phyloP scores from a whole-genome alignment of 2,113 vertebrate species.

The Platysternon megacephalum region DNA sequence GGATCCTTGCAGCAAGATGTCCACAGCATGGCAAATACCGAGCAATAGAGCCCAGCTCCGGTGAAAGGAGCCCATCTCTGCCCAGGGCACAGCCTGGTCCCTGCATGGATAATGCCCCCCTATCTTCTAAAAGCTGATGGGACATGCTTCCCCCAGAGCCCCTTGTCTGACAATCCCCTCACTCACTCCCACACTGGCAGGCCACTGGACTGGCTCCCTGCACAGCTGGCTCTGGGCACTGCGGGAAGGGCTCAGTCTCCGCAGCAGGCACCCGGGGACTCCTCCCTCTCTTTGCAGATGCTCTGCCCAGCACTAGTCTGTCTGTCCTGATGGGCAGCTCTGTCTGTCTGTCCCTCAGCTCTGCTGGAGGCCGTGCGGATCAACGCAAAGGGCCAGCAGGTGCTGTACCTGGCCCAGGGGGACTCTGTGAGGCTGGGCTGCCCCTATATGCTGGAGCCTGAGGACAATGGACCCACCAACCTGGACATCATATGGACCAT shows the following conservation, averaged over 20 bases:
- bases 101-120: background rate
- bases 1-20: background rate
- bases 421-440: conserved; percentile 84
- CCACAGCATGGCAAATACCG: background rate
- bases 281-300: no score
- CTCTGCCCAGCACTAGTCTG: background rate
- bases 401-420: conserved; percentile 82
- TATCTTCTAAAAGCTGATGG: background rate
- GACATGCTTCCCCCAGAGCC: background rate
- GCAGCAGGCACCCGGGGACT: accelerated
- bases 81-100: background rate
- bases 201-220: background rate
- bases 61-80: background rate
- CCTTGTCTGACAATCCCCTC: background rate
- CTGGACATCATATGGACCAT: conserved; percentile 90
- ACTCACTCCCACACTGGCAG: background rate
- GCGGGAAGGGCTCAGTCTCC: background rate
- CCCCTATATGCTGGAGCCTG: conserved; percentile 78
- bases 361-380: conserved; percentile 75
- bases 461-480: conserved; percentile 83
- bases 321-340: accelerated
- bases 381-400: conserved; percentile 76
- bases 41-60: background rate
- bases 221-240: background rate
- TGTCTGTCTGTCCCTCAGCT: conserved; percentile 42